Conservation (phyloP, 2,797 vertebrate genomes). For the Sebastes glaucus region DNA sequence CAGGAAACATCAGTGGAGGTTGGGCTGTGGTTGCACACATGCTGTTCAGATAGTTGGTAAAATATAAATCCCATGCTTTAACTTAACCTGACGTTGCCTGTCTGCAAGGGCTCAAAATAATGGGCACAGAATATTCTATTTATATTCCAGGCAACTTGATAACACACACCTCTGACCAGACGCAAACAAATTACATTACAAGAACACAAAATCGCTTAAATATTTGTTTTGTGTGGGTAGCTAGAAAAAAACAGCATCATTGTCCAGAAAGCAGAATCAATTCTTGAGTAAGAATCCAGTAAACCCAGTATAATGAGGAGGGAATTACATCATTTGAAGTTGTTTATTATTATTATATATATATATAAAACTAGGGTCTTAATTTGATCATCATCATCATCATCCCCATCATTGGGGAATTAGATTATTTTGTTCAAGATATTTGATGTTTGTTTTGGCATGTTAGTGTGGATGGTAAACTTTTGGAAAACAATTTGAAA, state of each 20-base stretch:
- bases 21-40: not conserved
- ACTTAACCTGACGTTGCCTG: slow-evolving; percentile 96
- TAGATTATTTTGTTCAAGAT: not conserved
- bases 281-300: not conserved
- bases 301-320: not conserved
- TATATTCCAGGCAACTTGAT: slow-evolving; percentile 78
- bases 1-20: not conserved
- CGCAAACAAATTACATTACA: slow-evolving; percentile 18
- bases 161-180: slow-evolving; percentile 36
- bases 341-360: no score
- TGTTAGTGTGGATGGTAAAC: not conserved
- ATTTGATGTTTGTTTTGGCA: not conserved
- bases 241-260: slow-evolving; percentile 23
- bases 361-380: not conserved
- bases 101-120: slow-evolving; percentile 92
- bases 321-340: not conserved
- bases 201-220: not conserved
- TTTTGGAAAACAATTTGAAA: not conserved
- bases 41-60: not conserved
- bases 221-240: not conserved
- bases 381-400: not conserved
- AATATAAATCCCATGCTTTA: slow-evolving; percentile 85
- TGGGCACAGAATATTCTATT: slow-evolving; percentile 80
- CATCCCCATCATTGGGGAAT: not conserved
- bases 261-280: slow-evolving; percentile 48